Conservation (phyloP, 2,113 vertebrate species). For the Gopherus evgoodei region DNA sequence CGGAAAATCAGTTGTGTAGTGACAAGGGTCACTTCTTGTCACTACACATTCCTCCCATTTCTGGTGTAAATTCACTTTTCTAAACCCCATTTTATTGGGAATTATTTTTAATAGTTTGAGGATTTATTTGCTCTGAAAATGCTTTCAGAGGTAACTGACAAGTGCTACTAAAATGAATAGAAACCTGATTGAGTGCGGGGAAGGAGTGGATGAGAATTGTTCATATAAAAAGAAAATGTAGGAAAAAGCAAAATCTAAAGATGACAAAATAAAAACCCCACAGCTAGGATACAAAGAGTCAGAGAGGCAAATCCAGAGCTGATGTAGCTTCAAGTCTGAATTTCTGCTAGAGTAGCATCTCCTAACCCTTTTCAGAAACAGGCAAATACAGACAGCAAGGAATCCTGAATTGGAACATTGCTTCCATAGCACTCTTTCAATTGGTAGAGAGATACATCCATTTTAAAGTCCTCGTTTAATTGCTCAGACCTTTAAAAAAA, state of each 20-base stretch:
- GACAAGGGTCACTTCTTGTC: neutral
- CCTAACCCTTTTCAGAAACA: rapidly evolving
- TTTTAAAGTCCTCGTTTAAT: neutral
- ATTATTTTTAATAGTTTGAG: neutral
- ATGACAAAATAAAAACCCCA: neutral
- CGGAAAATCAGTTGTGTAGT: neutral
- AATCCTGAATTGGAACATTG: neutral
- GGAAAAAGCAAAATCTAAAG: neutral
- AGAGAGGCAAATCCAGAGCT: rapidly evolving
- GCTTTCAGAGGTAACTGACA: neutral
- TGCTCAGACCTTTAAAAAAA: neutral
- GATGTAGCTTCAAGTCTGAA: rapidly evolving
- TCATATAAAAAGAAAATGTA: neutral
- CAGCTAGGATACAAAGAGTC: neutral
- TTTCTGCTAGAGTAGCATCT: rapidly evolving
- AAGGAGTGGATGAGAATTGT: neutral
- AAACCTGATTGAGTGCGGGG: neutral
- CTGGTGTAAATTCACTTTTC: neutral
- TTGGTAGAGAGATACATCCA: no score
- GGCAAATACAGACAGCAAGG: neutral
- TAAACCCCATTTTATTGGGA: neutral
- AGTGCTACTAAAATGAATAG: neutral
- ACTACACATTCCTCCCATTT: neutral
- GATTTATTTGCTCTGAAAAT: neutral
- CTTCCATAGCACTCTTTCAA: neutral